These are phyloP conservation scores for Atta texana DNA, from an alignment of 1,140 invertebrate genomes.

Conservation along the genomic window DNA sequence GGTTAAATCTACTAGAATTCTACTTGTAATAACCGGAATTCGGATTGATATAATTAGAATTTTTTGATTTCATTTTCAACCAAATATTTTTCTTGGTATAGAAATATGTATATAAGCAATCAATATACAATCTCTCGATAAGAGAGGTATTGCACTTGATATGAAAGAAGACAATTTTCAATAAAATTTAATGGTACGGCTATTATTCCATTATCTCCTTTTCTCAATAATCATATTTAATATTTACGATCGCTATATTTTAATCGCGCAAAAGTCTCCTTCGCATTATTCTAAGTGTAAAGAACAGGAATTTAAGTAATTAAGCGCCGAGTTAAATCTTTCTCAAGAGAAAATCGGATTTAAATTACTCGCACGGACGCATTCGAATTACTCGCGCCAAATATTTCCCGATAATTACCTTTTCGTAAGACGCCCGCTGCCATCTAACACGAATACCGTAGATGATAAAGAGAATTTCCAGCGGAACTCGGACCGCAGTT, in stretches of 20 bases:
- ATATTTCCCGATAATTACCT: slow-evolving; percentile 64
- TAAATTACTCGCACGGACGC: slow-evolving; percentile 61
- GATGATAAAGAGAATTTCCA: slow-evolving; percentile 59
- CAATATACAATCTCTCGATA: not conserved
- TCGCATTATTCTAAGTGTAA: slow-evolving; percentile 32
- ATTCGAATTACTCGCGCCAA: slow-evolving; percentile 60
- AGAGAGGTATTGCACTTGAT: not conserved
- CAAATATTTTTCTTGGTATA: no score
- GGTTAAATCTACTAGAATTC: no score
- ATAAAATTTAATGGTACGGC: not conserved
- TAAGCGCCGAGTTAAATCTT: slow-evolving; percentile 54
- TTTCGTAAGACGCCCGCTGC: slow-evolving; percentile 45
- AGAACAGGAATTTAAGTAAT: slow-evolving; percentile 59
- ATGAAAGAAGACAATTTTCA: not conserved
- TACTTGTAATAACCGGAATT: no score
- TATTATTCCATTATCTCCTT: not conserved
- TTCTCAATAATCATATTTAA: slow-evolving; percentile 26
- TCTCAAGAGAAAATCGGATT: slow-evolving; percentile 46
- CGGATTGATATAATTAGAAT: no score
- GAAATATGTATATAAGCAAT: not conserved
- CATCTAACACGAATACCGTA: slow-evolving; percentile 12
- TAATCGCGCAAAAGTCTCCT: slow-evolving; percentile 1
- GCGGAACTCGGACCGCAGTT: slow-evolving; percentile 57
- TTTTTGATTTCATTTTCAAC: no score
- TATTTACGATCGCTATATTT: slow-evolving; percentile 21